A percentile compares a stretch with the other conserved stretches of the same genome.
Evolutionary conservation across 2,888 invertebrate species (phyloP).

Genomic region (Ceriagrion tenellum): DNA sequence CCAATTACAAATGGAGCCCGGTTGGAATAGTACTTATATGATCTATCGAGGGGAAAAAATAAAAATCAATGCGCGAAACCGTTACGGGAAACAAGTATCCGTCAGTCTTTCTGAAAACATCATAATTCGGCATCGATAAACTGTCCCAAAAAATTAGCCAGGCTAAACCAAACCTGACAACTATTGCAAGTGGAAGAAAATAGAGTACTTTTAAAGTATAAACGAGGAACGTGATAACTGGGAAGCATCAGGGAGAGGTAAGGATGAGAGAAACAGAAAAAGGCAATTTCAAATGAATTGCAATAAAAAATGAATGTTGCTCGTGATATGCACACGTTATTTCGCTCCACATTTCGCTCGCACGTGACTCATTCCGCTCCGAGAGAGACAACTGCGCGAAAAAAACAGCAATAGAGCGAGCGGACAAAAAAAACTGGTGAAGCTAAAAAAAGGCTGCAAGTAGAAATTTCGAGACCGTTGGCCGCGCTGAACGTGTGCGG

Average conservation of each 20-base stretch:
- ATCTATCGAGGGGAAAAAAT: too few relatives aligned
- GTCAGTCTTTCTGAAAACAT: too few relatives aligned
- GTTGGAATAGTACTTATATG: too few relatives aligned
- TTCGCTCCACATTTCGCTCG: background rate
- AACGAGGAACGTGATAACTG: too few relatives aligned
- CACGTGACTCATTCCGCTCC: background rate
- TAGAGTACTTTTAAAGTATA: background rate
- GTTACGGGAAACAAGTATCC: too few relatives aligned
- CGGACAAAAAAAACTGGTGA: background rate
- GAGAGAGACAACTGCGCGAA: background rate
- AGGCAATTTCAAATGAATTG: background rate
- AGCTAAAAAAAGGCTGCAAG: background rate
- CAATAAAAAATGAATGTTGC: conserved; percentile 6
- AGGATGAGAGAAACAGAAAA: background rate
- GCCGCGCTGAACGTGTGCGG: background rate
- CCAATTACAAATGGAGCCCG: too few relatives aligned
- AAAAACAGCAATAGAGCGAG: too few relatives aligned
- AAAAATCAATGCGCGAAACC: too few relatives aligned
- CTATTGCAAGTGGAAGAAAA: background rate
- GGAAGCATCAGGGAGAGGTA: too few relatives aligned
- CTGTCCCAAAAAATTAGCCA: background rate
- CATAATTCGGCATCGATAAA: background rate
- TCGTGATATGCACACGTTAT: background rate
- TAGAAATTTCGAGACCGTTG: background rate
- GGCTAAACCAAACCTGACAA: background rate